A percentile compares a stretch with the other conserved stretches of the same genome.
Conservation (phyloP, 2,797 vertebrate genomes). For the Ataeniobius toweri region DNA sequence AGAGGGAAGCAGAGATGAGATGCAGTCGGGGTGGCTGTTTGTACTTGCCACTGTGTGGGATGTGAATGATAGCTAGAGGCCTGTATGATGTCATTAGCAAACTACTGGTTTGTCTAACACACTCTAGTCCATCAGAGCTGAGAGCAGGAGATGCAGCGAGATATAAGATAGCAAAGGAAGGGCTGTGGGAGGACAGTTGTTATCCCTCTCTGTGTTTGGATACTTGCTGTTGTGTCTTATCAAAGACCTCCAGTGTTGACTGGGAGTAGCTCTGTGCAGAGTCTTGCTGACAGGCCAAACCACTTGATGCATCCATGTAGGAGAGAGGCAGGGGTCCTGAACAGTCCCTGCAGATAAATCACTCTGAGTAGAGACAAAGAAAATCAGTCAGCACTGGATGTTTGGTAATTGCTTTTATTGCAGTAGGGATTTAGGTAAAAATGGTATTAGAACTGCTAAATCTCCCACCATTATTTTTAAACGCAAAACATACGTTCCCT, state of each 20-base stretch:
- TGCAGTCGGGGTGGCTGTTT: conserved; percentile 63
- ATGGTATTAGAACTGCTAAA: background rate
- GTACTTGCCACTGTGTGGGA: conserved; percentile 70
- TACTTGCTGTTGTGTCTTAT: conserved; percentile 58
- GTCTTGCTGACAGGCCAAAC: conserved; percentile 40
- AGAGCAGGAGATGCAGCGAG: conserved; percentile 49
- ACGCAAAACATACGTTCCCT: background rate
- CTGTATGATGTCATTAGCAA: conserved; percentile 77
- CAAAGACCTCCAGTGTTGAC: conserved; percentile 61
- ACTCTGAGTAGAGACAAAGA: background rate
- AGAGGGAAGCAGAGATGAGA: conserved; percentile 63
- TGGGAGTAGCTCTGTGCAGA: conserved; percentile 27
- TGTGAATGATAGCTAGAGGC: conserved; percentile 70
- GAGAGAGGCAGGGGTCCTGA: conserved; percentile 15
- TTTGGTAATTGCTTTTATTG: background rate
- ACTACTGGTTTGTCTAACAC: conserved; percentile 68
- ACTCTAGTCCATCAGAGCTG: conserved; percentile 57
- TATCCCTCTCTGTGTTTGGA: conserved; percentile 51
- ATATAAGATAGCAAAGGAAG: conserved; percentile 41
- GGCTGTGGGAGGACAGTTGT: conserved; percentile 59
- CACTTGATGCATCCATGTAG: conserved; percentile 34
- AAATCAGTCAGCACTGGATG: background rate
- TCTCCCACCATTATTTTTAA: background rate
- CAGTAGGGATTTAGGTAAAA: background rate
- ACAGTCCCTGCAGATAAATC: conserved; percentile 14